Conservation (phyloP, 2,113 vertebrate genomes). For the Tachycineta bicolor region DNA sequence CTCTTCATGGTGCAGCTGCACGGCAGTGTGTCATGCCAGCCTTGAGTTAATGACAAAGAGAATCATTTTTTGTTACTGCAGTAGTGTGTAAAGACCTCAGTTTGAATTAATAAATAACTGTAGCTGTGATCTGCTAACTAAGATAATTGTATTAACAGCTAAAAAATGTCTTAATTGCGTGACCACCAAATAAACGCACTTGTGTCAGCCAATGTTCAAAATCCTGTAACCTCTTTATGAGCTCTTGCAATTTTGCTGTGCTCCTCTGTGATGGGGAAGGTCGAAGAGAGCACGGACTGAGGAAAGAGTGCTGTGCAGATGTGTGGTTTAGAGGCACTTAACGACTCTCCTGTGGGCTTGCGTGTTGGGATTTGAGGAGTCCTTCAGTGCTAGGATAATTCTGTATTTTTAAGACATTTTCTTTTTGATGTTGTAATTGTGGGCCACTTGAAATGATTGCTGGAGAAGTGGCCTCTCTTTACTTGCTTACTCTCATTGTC, state of each 20-base stretch:
- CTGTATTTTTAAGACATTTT: neutral
- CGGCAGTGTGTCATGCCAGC: neutral
- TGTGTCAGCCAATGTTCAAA: neutral
- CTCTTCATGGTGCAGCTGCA: neutral
- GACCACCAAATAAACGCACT: neutral
- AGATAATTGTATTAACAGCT: neutral
- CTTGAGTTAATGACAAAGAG: neutral
- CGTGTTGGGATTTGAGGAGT: neutral
- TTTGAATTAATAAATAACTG: neutral
- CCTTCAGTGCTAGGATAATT: neutral
- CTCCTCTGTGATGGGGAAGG: neutral
- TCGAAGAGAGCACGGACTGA: neutral
- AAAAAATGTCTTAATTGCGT: accelerated
- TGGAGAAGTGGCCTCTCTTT: neutral
- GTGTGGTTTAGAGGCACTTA: neutral
- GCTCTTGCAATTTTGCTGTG: neutral
- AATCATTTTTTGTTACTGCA: neutral
- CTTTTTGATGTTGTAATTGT: neutral
- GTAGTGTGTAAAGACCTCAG: neutral
- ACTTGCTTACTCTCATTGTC: neutral
- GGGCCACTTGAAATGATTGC: neutral
- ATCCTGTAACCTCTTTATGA: neutral
- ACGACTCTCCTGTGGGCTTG: neutral
- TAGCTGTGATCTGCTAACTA: neutral
- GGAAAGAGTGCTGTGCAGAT: neutral